These are phyloP conservation scores for Flexamia atlantica DNA, from an alignment of 2,888 invertebrate genomes.

Conservation along the genomic window DNA sequence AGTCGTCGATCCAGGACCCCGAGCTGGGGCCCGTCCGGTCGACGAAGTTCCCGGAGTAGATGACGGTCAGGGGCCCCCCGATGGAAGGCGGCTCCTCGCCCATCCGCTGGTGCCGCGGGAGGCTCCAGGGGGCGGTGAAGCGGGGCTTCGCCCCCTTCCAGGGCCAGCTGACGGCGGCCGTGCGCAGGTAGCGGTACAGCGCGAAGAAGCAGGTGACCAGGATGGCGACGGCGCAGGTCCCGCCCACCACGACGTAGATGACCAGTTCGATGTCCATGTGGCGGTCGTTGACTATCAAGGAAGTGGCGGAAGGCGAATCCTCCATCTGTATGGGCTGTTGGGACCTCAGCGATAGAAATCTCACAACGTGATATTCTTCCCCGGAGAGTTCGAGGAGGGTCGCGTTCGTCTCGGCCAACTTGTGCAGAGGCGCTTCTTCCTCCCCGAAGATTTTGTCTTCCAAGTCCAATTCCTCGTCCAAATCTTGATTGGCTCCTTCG, in stretches of 20 bases:
- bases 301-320: conserved; percentile 67
- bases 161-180: conserved; percentile 68
- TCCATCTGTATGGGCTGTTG: conserved; percentile 69
- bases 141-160: conserved; percentile 69
- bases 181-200: conserved; percentile 67
- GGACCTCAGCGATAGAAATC: conserved; percentile 69
- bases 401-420: conserved; percentile 72
- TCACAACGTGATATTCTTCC: conserved; percentile 72
- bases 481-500: conserved; percentile 65
- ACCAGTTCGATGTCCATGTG: conserved; percentile 71
- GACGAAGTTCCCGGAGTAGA: conserved; percentile 72
- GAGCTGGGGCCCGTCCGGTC: conserved; percentile 69
- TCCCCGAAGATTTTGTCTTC: conserved; percentile 68
- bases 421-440: conserved; percentile 71
- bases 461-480: conserved; percentile 68
- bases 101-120: conserved; percentile 68
- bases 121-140: conserved; percentile 66
- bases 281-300: conserved; percentile 67
- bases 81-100: conserved; percentile 67
- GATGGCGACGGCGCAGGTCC: conserved; percentile 68
- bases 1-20: conserved; percentile 69
- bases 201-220: conserved; percentile 68
- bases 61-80: conserved; percentile 71
- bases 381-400: conserved; percentile 72
- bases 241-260: conserved; percentile 71